Base-by-base conservation (phyloP, 2,888 invertebrate species). In the Lepidochrysops patricia region DNA sequence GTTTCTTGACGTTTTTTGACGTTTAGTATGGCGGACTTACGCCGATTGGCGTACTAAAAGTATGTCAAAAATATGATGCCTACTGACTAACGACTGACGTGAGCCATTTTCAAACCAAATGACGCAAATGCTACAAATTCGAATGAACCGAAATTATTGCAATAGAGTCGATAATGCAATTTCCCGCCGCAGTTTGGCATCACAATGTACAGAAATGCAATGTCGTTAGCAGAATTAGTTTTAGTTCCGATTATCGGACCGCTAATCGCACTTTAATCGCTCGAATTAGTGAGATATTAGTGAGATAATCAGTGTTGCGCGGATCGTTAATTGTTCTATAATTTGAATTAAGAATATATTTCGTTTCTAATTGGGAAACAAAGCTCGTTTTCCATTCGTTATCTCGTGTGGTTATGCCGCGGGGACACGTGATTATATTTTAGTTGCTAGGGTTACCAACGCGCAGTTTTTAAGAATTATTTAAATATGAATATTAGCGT, bases 171-270 rank as follows among this genome's bases (percentile, higher is more conserved):
- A 43, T 43, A 43, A 43, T 12, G 9, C 43, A 23, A 43, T 43
- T 43, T 4, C 37, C 19, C 37, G 9, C 15, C 43, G 7, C 29
- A 19, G 19, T 43, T 43, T 43, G 43, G 43, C 43, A 43, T 43
- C 2, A 43, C 43, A 32, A 54, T 32, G 32, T 32, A 54, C 27
- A 19, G 54, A 27, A 52, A 52, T 26, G 9, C 54, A 19, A 54
- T 32, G 54, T 54, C 32, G 29, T 54, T 54, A 54, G 13, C 54
- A 12, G 29, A 54, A 54, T 54, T 54, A 54, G 54, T 54, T 54
- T 54, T 54, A 54, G 54, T 54, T 54, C 12, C 32, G 54, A 54
- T 32, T 32, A 54, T 54, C 54, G 54, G 54, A 23, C n/a, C 54
- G 54, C 54, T 54, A 54, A 54, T 54, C 29, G 29, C 32, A 54